Evolutionary conservation across 1,140 invertebrate genomes (phyloP), one percentile per base, ranked within the genome.

Genomic region (Lethrus apterus): DNA sequence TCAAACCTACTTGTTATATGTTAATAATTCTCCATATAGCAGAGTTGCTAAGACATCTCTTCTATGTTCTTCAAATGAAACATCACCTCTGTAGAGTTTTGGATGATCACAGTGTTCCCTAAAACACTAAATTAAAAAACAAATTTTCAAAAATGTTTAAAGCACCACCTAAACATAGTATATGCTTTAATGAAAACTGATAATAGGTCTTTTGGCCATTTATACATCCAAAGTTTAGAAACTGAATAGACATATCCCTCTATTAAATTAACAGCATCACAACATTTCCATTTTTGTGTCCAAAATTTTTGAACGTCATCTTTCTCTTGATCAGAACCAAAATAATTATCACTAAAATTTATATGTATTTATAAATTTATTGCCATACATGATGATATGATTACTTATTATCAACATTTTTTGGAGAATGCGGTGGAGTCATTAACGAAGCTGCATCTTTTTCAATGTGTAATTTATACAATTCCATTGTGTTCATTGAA

Each of bases 271-370:
- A 83, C 75, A 5, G 83, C 72, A 65, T 82, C 75, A 50, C 60
- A 68, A 43, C 68, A 65, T 14, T 59, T 51, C 45, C 63, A 66
- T 34, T 77, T 68, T 60, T 74, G 67, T 21, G 65, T 69, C 56
- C 85, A 75, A 55, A 85, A 84, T 29, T 68, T 60, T 46, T 74
- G 67, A 0, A 86, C 77, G 60, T 86, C 81, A 10, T 63, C 61
- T 34, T 62, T 70, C 72, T 87, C 84, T 19, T 63, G 57, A 18
- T 80, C 73, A 13, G 75, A 74, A 13, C 73, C 77, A 67, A 86
- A 86, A 65, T 86, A 41, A 38, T 23, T 34, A 26, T 29, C 33
- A 24, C 13, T 33, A 14, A 33, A 8, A 7, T 33, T 8, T 33
- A 30, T 18, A 24, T 29, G 38, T 15, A 41, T 30, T 51, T 48